Evolutionary conservation across 2,888 invertebrate species (phyloP), one percentile per base, ranked within the genome.

Genomic region (Spodoptera picta): DNA sequence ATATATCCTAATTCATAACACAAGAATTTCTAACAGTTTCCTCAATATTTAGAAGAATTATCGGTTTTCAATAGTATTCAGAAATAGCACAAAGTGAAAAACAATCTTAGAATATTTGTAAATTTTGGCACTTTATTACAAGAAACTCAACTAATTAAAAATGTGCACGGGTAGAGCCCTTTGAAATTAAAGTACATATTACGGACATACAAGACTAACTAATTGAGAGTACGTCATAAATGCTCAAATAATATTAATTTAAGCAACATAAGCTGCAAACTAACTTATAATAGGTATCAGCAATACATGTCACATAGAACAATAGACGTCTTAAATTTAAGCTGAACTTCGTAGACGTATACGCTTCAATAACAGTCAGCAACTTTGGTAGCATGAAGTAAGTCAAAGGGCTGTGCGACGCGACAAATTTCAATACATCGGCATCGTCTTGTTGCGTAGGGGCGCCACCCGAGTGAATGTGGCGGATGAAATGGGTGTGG

Each of bases 391-490:
- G 58, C 59, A 66, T 67, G 77, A 73, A 78, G 72, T 77, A 84
- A 81, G 76, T 77, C 72, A 75, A 77, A 80, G 71, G 73, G 79
- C 82, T 80, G 65, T 71, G 77, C 81, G 82, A 84, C 85, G 73
- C 79, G 90, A 92, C 92, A 92, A 92, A 92, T 92, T 92, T 92
- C 91, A 90, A 91, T 92, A 90, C 88, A 88, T 87, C 87, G 84
- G 89, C 88, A 88, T 87, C 87, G 84, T 83, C 81, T 78, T 78
- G 73, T 77, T 77, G 75, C 74, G 76, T 76, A 82, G 87, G 88
- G 87, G 80, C 79, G 81, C 84, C 70, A 87, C 87, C 86, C 84
- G 79, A 79, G 82, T 83, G 87, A 86, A 90, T 87, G 89, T 86
- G 83, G 86, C 81, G 84, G 79, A 84, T 83, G 81, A 75, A 66